Evolutionary conservation across 2,113 vertebrate species (phyloP).

Genomic region (Ptychochromis oligacanthus): DNA sequence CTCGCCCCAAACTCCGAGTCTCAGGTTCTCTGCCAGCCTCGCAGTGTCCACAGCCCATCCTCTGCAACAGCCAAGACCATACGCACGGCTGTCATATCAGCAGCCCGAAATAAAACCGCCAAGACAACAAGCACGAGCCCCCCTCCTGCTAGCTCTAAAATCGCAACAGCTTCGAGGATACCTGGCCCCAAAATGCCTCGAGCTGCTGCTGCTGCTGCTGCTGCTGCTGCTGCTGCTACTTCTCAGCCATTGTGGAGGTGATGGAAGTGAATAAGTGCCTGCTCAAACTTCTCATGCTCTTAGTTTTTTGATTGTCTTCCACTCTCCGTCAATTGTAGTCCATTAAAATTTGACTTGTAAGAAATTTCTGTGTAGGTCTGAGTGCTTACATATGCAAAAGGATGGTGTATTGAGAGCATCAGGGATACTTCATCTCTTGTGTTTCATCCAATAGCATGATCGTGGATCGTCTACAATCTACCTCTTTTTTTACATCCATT

Average conservation of each 20-base stretch:
- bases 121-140: conserved; percentile 61
- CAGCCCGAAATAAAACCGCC: conserved; percentile 72
- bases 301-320: neutral
- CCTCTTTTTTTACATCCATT: conserved; percentile 71
- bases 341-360: conserved; percentile 9
- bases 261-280: conserved; percentile 27
- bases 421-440: neutral
- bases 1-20: conserved; percentile 74
- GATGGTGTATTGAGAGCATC: conserved; percentile 16
- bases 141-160: conserved; percentile 59
- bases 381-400: neutral
- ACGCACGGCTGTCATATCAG: conserved; percentile 78
- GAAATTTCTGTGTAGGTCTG: conserved; percentile 9
- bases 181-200: conserved; percentile 74
- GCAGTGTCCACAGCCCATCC: conserved; percentile 62
- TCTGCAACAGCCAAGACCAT: conserved; percentile 78
- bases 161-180: conserved; percentile 57
- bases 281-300: neutral
- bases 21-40: conserved; percentile 48
- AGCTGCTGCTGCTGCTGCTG: conserved; percentile 34
- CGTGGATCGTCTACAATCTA: conserved; percentile 64
- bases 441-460: conserved; percentile 20
- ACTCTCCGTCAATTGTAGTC: conserved; percentile 13
- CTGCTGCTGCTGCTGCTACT: neutral
- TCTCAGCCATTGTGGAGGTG: conserved; percentile 78